Percentiles rank a stretch among this genome's conserved stretches.
Evolutionary conservation across 2,888 invertebrate species (phyloP).

Genomic region (Coronaproctus castanopsis): DNA sequence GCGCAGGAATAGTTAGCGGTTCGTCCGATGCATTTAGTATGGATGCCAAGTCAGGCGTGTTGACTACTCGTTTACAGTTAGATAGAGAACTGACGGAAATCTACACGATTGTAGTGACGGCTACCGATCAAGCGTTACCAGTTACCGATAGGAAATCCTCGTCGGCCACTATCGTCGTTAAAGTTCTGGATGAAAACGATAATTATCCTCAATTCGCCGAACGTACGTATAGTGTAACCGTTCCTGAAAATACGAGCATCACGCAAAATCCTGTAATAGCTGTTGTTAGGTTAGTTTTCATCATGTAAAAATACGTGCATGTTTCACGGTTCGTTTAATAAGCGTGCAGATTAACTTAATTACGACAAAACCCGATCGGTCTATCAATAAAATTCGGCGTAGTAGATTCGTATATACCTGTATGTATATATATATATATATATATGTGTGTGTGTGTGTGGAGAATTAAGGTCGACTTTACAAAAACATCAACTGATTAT

Average conservation of each 20-base stretch:
- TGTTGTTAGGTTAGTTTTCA: slow-evolving; percentile 37
- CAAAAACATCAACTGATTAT: too few relatives aligned
- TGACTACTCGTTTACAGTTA: slow-evolving; percentile 56
- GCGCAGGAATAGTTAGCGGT: slow-evolving; percentile 32
- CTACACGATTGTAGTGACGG: slow-evolving; percentile 66
- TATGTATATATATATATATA: too few relatives aligned
- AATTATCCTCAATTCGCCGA: slow-evolving; percentile 86
- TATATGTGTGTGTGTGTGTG: too few relatives aligned
- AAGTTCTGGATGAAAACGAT: slow-evolving; percentile 73
- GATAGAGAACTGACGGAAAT: slow-evolving; percentile 74
- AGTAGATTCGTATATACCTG: too few relatives aligned
- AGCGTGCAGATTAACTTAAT: background rate
- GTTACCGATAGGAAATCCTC: slow-evolving; percentile 48
- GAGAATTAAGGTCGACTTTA: too few relatives aligned
- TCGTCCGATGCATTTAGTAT: slow-evolving; percentile 56
- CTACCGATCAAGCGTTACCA: slow-evolving; percentile 64
- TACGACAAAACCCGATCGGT: background rate
- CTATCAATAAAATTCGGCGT: too few relatives aligned
- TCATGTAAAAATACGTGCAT: too few relatives aligned
- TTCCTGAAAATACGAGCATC: slow-evolving; percentile 75
- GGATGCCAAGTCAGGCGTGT: slow-evolving; percentile 63
- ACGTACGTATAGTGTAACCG: slow-evolving; percentile 64
- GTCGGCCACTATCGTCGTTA: slow-evolving; percentile 61
- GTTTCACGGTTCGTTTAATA: background rate
- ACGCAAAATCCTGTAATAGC: slow-evolving; percentile 65